phyloP scores from a whole-genome alignment of 2,113 vertebrate species.

The Gopherus evgoodei region DNA sequence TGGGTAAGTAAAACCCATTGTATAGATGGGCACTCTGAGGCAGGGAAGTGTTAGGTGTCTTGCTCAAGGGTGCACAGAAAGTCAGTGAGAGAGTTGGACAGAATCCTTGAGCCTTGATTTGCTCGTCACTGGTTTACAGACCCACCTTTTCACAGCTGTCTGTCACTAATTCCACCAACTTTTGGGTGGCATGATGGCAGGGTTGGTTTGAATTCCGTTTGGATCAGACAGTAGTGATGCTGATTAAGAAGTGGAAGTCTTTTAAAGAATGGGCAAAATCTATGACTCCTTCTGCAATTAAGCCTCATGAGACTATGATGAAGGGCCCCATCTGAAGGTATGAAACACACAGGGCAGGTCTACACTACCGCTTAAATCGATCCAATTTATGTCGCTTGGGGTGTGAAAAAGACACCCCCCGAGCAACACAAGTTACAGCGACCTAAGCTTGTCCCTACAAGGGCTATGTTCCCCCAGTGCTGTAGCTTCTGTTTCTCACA shows the following conservation, averaged over 20 bases:
- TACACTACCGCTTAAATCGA: too few species aligned
- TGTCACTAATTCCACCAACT: not conserved
- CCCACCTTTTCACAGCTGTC: not conserved
- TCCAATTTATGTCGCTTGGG: too few species aligned
- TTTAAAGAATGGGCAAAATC: not conserved
- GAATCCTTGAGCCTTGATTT: not conserved
- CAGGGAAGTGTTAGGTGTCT: not conserved
- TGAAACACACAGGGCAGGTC: not conserved
- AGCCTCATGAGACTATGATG: not conserved
- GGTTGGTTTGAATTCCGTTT: not conserved
- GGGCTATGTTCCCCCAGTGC: too few species aligned
- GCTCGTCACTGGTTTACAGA: fast-evolving
- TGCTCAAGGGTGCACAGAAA: not conserved
- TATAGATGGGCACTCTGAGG: not conserved
- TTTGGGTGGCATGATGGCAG: not conserved
- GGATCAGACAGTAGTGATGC: not conserved
- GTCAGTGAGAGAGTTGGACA: not conserved
- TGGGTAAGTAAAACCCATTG: not conserved
- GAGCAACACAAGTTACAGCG: too few species aligned
- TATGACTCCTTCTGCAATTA: not conserved
- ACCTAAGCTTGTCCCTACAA: too few species aligned
- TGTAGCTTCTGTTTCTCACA: too few species aligned
- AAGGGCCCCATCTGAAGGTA: not conserved
- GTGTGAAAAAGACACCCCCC: too few species aligned
- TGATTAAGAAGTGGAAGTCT: not conserved